phyloP scores from a whole-genome alignment of 2,797 vertebrate genomes.

The Malacoctenus gilli region DNA sequence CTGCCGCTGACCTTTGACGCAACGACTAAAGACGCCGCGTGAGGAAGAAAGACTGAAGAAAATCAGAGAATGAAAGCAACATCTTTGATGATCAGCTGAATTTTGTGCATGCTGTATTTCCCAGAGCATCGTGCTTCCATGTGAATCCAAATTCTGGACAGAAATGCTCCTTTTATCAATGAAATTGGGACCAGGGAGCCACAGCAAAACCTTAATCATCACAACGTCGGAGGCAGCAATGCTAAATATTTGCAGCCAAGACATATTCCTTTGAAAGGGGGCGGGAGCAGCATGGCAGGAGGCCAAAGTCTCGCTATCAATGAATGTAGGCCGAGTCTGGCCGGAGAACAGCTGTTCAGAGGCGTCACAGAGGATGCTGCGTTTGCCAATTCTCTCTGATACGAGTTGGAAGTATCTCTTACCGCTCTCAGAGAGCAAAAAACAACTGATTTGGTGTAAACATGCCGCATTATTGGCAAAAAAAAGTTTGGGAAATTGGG shows the following conservation, averaged over 20 bases:
- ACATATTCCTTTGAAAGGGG: constrained; percentile 9
- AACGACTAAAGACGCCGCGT: background rate
- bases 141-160: no score
- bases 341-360: constrained; percentile 1
- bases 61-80: no score
- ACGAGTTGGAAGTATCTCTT: background rate
- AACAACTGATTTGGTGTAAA: constrained; percentile 3
- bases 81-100: no score
- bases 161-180: no score
- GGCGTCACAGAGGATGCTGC: background rate
- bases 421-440: constrained; percentile 1
- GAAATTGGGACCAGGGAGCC: no score
- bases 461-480: constrained; percentile 21
- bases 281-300: background rate
- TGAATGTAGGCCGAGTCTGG: background rate
- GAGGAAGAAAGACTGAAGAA: no score
- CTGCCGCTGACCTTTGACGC: constrained; percentile 6
- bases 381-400: background rate
- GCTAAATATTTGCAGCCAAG: constrained; percentile 19
- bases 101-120: no score
- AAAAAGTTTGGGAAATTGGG: background rate
- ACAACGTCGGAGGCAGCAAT: background rate
- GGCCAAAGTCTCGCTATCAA: constrained; percentile 24
- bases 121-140: no score
- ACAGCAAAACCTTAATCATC: no score